phyloP scores from a whole-genome alignment of 1,140 invertebrate genomes.

The Camponotus pennsylvanicus region DNA sequence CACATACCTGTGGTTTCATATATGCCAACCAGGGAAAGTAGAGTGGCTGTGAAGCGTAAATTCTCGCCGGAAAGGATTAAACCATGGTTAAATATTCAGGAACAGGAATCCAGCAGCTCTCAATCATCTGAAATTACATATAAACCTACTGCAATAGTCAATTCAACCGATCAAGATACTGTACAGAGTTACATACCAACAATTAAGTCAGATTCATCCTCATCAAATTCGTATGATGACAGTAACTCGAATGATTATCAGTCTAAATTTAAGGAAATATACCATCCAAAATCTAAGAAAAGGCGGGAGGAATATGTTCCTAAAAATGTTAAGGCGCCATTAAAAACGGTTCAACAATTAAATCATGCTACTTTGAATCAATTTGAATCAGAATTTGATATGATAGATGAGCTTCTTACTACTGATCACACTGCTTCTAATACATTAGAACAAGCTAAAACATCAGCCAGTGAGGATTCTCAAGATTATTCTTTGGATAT shows the following conservation, averaged over 20 bases:
- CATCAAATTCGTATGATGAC: slow-evolving; percentile 77
- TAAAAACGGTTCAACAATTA: slow-evolving; percentile 76
- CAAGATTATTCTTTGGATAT: slow-evolving; percentile 74
- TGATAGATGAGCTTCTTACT: slow-evolving; percentile 81
- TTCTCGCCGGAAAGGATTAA: slow-evolving; percentile 75
- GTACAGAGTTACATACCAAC: slow-evolving; percentile 81
- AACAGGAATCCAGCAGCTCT: slow-evolving; percentile 73
- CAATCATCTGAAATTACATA: slow-evolving; percentile 78
- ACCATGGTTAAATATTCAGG: slow-evolving; percentile 76
- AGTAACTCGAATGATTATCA: slow-evolving; percentile 79
- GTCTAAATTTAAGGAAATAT: slow-evolving; percentile 78
- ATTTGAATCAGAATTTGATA: slow-evolving; percentile 82
- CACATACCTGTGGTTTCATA: slow-evolving; percentile 85
- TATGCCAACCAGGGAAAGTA: slow-evolving; percentile 82
- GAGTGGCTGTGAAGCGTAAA: slow-evolving; percentile 83
- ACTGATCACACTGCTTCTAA: slow-evolving; percentile 43
- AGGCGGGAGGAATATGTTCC: slow-evolving; percentile 84
- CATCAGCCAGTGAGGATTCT: slow-evolving; percentile 69
- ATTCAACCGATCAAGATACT: slow-evolving; percentile 59
- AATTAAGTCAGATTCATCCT: slow-evolving; percentile 74
- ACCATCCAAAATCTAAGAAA: slow-evolving; percentile 82
- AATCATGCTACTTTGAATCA: slow-evolving; percentile 80
- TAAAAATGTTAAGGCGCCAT: slow-evolving; percentile 80
- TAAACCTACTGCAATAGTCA: slow-evolving; percentile 81
- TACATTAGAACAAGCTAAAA: not conserved